Conservation (phyloP, 2,113 vertebrate species). For the Myotis davidii region DNA sequence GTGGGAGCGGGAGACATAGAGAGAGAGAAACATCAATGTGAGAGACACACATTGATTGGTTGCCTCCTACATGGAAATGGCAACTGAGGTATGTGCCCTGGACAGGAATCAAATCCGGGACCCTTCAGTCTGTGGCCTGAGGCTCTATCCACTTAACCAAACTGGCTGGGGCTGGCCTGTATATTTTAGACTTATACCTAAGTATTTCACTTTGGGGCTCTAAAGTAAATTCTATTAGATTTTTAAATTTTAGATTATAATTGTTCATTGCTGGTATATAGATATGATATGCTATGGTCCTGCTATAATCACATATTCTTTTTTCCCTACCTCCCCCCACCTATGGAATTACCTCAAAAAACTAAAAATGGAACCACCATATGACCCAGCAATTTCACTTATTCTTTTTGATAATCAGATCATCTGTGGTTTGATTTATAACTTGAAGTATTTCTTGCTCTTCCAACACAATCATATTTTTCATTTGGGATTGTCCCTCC, state of each 20-base stretch:
- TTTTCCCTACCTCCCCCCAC: not conserved
- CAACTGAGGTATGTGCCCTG: too few relatives aligned
- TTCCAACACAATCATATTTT: constrained; percentile 51
- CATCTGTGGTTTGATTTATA: constrained; percentile 11
- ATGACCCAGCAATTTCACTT: not conserved
- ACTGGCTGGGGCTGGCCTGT: too few relatives aligned
- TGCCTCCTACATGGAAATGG: too few relatives aligned
- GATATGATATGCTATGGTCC: not conserved
- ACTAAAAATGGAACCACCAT: not conserved
- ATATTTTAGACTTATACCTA: not conserved
- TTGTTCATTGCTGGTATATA: not conserved
- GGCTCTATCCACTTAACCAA: too few relatives aligned
- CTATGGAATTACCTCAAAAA: not conserved
- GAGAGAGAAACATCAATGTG: too few relatives aligned
- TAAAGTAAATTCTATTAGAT: not conserved
- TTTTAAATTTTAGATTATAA: not conserved
- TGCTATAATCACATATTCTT: not conserved
- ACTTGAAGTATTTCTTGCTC: constrained; percentile 55
- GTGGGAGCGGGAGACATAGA: too few relatives aligned
- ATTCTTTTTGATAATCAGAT: not conserved
- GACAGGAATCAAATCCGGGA: too few relatives aligned
- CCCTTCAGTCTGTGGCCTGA: too few relatives aligned
- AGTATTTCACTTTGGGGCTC: not conserved
- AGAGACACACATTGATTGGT: too few relatives aligned
- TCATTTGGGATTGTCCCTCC: constrained; percentile 57